Evolutionary conservation across 1,140 invertebrate genomes (phyloP).

Genomic region (Phymorhynchus buccinoides): DNA sequence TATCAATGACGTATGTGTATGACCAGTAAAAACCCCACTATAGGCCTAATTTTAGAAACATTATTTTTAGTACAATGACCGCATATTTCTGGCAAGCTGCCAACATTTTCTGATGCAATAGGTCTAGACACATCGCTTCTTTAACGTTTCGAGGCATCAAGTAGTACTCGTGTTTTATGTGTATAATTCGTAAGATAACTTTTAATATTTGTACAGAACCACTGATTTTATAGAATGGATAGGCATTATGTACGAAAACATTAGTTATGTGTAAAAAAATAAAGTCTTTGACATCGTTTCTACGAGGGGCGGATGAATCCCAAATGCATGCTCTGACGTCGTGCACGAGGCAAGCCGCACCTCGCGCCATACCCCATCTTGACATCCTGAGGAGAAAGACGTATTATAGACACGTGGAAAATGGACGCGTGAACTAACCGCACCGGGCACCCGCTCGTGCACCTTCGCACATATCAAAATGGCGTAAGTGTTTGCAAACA

Average conservation of each 20-base stretch:
- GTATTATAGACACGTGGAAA: not conserved
- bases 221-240: not conserved
- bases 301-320: conserved; percentile 12
- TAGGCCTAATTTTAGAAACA: not conserved
- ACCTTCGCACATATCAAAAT: conserved; percentile 41
- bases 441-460: conserved; percentile 42
- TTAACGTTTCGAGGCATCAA: not conserved
- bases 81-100: not conserved
- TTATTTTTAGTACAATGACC: conserved; percentile 25
- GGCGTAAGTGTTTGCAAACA: conserved; percentile 38
- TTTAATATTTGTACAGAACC: too few species aligned
- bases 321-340: not conserved
- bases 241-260: not conserved
- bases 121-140: not conserved
- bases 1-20: not conserved
- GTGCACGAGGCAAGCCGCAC: not conserved
- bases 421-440: conserved; percentile 37
- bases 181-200: not conserved
- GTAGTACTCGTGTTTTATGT: not conserved
- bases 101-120: conserved; percentile 33
- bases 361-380: conserved; percentile 4
- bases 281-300: too few species aligned
- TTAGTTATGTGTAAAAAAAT: not conserved
- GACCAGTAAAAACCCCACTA: conserved; percentile 1
- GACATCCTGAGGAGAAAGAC: not conserved